Evolutionary conservation across 2,888 invertebrate species (phyloP).

Genomic region (Chrysomela aeneicollis): DNA sequence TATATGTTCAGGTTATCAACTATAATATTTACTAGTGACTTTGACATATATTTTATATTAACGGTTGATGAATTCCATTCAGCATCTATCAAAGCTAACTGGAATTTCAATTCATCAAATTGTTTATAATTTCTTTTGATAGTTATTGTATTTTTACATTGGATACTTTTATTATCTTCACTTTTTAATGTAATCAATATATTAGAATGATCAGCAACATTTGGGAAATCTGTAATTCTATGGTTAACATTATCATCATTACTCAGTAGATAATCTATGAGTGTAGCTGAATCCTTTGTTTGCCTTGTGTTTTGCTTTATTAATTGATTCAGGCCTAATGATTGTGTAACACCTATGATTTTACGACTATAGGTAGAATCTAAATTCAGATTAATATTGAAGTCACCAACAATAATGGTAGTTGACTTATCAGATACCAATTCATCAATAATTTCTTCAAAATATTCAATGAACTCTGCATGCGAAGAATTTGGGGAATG

Average conservation of each 20-base stretch:
- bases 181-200: constrained; percentile 1
- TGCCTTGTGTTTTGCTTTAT: constrained; percentile 2
- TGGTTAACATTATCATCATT: constrained; percentile 5
- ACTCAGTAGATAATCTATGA: background rate
- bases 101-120: background rate
- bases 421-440: background rate
- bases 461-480: constrained; percentile 1
- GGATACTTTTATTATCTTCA: background rate
- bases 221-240: constrained; percentile 3
- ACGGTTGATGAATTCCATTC: background rate
- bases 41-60: background rate
- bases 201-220: background rate
- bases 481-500: constrained; percentile 5
- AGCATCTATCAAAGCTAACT: background rate
- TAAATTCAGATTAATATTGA: constrained; percentile 3
- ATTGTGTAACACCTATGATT: background rate
- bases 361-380: constrained; percentile 3
- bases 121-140: background rate
- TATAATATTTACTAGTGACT: constrained; percentile 1
- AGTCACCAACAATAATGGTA: background rate
- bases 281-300: background rate
- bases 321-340: constrained; percentile 1
- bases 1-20: constrained; percentile 5
- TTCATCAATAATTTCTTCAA: too few species aligned
- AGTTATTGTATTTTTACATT: background rate